Evolutionary conservation across 2,888 invertebrate species (phyloP), one percentile per base, ranked within the genome.

Genomic region (Thyatira batis): DNA sequence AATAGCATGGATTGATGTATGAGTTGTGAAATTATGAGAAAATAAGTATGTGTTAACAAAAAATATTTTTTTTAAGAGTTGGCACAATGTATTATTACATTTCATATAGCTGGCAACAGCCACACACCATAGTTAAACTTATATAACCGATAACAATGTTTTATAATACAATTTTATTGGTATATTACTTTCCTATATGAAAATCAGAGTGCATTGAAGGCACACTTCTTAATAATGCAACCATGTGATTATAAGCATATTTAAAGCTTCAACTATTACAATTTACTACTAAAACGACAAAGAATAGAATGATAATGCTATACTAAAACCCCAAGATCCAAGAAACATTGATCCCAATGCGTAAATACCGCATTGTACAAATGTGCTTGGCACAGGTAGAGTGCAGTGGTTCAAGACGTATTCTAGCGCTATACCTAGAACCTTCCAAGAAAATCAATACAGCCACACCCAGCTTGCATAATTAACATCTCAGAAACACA

Each of bases 391-490:
- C 80, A 75, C 67, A 85, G 74, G 60, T 71, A 80, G 78, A 84
- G 81, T 89, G 88, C 90, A 88, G 78, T 81, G 81, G 80, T 85
- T 82, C 65, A 82, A 84, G 86, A 84, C 84, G 77, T 85, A 84
- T 84, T 84, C 86, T 87, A 86, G 80, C 78, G 78, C 82, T 86
- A 83, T 84, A 85, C 83, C 90, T 90, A 89, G 91, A 89, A 89
- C 83, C 85, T 90, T 87, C 88, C 76, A 77, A 89, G 92, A 92
- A 92, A 92, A 92, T 92, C 92, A 85, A 92, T 92, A 92, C 85
- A 84, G 92, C 92, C 92, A 92, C 92, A 90, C 92, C 92, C 92
- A 79, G 81, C 84, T 82, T 91, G 89, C 89, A 92, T 92, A 90
- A 92, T 91, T 89, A 85, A 87, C 73, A 73, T 59, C 62, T 72